Evolutionary conservation across 2,113 vertebrate genomes (phyloP).

Genomic region (Spermophilus dauricus): DNA sequence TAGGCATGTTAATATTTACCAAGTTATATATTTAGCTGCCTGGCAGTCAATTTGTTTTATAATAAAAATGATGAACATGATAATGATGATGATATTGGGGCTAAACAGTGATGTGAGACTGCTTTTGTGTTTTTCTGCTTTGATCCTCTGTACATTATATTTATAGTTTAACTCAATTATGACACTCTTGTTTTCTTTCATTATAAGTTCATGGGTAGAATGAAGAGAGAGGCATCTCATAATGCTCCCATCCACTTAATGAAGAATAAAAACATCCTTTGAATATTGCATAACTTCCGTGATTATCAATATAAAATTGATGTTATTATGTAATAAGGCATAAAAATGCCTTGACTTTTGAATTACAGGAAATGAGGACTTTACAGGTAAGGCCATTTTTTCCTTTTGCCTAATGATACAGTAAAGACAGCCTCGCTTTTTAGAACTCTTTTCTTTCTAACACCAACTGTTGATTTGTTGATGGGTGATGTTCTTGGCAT

Average conservation of each 20-base stretch:
- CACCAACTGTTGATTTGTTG: not conserved
- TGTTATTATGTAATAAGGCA: not conserved
- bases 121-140: not conserved
- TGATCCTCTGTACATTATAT: not conserved
- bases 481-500: not conserved
- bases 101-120: not conserved
- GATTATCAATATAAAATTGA: not conserved
- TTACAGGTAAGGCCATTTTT: not conserved
- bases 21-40: not conserved
- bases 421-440: not conserved
- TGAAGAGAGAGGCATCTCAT: not conserved
- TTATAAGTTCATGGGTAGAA: not conserved
- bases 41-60: not conserved
- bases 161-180: not conserved
- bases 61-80: not conserved
- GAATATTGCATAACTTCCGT: not conserved
- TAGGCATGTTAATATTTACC: not conserved
- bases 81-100: not conserved
- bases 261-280: not conserved
- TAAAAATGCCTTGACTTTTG: not conserved
- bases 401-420: not conserved
- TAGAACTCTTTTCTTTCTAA: not conserved
- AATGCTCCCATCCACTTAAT: not conserved
- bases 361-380: not conserved
- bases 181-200: not conserved